Base-by-base conservation (phyloP, 2,113 vertebrate species). In the Cavia aperea region DNA sequence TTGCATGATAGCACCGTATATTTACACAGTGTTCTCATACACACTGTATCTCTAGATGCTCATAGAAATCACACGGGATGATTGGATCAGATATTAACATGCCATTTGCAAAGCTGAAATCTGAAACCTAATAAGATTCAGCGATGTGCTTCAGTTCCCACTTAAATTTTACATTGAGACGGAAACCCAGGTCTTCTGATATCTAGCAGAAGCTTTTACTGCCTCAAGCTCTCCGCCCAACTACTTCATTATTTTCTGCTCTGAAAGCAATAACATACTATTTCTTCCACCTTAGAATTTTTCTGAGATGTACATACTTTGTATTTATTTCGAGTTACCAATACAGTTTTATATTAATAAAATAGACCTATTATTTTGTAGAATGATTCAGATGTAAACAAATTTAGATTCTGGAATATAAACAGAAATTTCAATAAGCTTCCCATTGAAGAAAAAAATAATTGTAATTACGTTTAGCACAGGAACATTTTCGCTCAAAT, bases 361-460 rank as follows among this genome's bases (percentile, higher is more conserved):
- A 94, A 93, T 43, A 81, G 18, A 62, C 54, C 81, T 90, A 94
- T 96, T 93, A 84, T 65, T 88, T 89, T 86, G 72, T 73, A 75
- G 51, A 93, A 88, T 66, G 93, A 7, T 95, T 93, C 49, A 96
- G 49, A 81, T 19, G 79, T 84, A 94, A 92, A 96, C 24, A 93
- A 93, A 93, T 95, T 96, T 92, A 90, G 78, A 84, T 62, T 77
- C 79, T 90, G 81, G 51, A 95, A 95, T 51, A 81, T 88, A 88
- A 91, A 86, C 46, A 92, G 81, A 91, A 89, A 91, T 91, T 93
- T 96, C 73, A 93, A 92, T 84, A 92, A 75, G 29, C 21, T 91
- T 93, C 87, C 86, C 58, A 79, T 6, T 92, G 85, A 94, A 94
- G 89, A 94, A 94, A 85, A 56, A 96, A 96, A 95, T 75, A 89